These are phyloP conservation scores for Trimorus sp. DNA, from an alignment of 2,888 invertebrate species.

Conservation along the genomic window DNA sequence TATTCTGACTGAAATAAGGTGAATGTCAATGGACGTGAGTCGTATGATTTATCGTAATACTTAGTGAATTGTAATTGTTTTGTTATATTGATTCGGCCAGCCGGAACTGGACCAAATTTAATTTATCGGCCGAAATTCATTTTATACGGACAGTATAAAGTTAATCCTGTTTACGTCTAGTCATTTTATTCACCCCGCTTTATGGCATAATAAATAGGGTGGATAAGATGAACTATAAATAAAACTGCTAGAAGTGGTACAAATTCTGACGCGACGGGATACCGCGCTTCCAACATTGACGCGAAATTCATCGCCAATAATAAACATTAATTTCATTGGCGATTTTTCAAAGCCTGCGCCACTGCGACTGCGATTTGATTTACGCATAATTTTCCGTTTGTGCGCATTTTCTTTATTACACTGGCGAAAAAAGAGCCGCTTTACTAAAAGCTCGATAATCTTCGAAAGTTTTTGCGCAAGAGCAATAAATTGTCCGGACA, in stretches of 20 bases:
- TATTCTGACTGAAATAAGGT: too few relatives aligned
- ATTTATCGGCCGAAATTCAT: slow-evolving; percentile 18
- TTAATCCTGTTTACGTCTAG: slow-evolving; percentile 26
- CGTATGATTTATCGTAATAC: too few relatives aligned
- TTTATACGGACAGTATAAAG: slow-evolving; percentile 23
- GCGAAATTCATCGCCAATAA: not conserved
- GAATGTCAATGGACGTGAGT: too few relatives aligned
- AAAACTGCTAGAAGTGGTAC: slow-evolving; percentile 30
- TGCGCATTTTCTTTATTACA: too few relatives aligned
- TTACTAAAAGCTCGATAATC: too few relatives aligned
- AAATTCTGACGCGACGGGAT: slow-evolving; percentile 15
- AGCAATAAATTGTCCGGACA: too few relatives aligned
- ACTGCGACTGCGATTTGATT: too few relatives aligned
- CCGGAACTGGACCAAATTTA: slow-evolving; percentile 12
- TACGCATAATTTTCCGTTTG: too few relatives aligned
- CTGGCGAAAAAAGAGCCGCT: too few relatives aligned
- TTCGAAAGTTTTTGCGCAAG: too few relatives aligned
- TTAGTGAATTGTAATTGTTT: not conserved
- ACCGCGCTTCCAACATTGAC: not conserved
- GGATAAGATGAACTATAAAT: slow-evolving; percentile 36
- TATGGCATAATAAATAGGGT: slow-evolving; percentile 31
- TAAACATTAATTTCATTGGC: too few relatives aligned
- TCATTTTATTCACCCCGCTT: slow-evolving; percentile 35
- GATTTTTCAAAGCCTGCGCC: too few relatives aligned
- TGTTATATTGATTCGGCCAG: not conserved